Evolutionary conservation across 2,113 vertebrate genomes (phyloP).

Genomic region (Oreochromis aureus): DNA sequence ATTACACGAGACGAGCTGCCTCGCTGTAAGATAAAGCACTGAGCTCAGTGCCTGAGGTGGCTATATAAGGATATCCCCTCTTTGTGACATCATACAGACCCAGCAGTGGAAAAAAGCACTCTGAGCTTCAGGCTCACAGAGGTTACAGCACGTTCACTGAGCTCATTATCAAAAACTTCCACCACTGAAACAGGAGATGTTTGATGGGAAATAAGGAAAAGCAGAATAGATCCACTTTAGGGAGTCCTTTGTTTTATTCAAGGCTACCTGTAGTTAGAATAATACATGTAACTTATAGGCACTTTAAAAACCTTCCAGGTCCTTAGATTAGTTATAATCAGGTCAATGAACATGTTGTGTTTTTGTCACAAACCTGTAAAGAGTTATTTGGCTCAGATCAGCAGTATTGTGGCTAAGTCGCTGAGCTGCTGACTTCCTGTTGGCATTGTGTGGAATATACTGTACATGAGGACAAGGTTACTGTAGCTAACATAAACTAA

Average conservation of each 20-base stretch:
- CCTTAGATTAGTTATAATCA: neutral
- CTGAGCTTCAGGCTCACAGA: neutral
- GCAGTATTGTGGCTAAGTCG: accelerated
- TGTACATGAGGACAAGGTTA: neutral
- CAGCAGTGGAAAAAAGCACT: neutral
- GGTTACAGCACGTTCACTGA: neutral
- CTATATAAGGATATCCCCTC: neutral
- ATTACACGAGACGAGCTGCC: neutral
- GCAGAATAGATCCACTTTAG: neutral
- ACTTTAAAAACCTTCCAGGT: neutral
- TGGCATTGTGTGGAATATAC: neutral
- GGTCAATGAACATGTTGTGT: neutral
- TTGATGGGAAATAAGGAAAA: neutral
- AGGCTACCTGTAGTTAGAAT: neutral
- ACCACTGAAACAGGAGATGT: neutral
- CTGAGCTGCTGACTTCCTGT: neutral
- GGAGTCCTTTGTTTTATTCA: neutral
- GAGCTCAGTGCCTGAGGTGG: neutral
- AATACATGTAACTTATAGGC: neutral
- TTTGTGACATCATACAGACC: accelerated
- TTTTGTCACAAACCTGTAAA: neutral
- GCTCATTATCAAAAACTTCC: neutral
- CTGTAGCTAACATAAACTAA: accelerated
- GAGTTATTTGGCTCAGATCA: accelerated
- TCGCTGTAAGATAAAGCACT: accelerated